These are phyloP conservation scores for Rhinopomastus cyanomelas DNA, from an alignment of 2,113 vertebrate species.

Conservation along the genomic window DNA sequence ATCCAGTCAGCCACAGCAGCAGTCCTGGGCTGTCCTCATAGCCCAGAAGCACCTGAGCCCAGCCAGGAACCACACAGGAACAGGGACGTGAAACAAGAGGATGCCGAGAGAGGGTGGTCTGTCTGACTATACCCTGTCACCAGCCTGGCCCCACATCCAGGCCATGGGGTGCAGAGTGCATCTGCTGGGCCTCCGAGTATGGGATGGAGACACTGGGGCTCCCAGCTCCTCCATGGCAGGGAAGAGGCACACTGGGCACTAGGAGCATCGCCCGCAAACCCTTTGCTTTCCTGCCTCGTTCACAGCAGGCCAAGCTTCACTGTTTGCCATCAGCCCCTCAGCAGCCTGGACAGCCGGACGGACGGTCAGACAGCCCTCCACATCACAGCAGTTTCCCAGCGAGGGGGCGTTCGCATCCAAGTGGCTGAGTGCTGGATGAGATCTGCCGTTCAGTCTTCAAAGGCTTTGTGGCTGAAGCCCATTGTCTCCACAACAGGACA, in stretches of 20 bases:
- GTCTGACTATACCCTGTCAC: neutral
- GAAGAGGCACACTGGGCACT: rapidly evolving
- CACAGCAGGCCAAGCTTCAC: neutral
- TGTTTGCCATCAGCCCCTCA: neutral
- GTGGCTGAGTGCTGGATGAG: neutral
- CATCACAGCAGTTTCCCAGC: neutral
- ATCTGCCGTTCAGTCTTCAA: constrained; percentile 23
- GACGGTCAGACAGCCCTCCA: neutral
- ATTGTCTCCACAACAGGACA: neutral
- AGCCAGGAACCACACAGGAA: rapidly evolving
- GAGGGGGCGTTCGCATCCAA: neutral
- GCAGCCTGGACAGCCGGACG: neutral
- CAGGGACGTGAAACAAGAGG: neutral
- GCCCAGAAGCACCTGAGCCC: neutral
- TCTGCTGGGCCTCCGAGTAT: rapidly evolving
- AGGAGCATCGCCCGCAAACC: neutral
- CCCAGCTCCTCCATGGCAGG: neutral
- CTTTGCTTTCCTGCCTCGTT: neutral
- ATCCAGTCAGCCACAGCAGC: neutral
- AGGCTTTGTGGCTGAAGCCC: constrained; percentile 6
- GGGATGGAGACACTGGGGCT: neutral
- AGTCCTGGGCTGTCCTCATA: neutral
- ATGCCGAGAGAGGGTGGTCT: neutral
- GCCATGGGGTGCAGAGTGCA: rapidly evolving
- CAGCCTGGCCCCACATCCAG: rapidly evolving